These are phyloP conservation scores for Solenopsis fugax DNA, from an alignment of 1,140 invertebrate genomes.

Conservation along the genomic window DNA sequence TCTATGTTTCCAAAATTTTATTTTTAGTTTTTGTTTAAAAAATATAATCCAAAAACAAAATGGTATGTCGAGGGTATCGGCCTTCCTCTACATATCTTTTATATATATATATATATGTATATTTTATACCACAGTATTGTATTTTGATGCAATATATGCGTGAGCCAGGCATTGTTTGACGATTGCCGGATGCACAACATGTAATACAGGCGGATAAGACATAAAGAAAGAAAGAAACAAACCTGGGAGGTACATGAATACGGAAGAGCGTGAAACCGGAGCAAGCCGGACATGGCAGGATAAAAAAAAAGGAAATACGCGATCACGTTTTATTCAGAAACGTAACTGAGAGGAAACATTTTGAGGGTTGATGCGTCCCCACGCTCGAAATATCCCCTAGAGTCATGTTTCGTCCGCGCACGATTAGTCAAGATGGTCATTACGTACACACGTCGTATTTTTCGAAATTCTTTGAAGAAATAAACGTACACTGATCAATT, in stretches of 20 bases:
- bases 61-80: too few species aligned
- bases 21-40: too few species aligned
- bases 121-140: not conserved
- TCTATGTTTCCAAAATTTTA: too few species aligned
- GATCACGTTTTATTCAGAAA: slow-evolving; percentile 42
- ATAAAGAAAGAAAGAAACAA: not conserved
- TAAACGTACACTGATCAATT: not conserved
- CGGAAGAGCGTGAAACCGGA: slow-evolving; percentile 4
- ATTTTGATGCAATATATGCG: slow-evolving; percentile 1
- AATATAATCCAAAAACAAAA: too few species aligned
- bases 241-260: not conserved
- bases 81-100: too few species aligned
- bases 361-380: slow-evolving; percentile 12
- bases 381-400: not conserved
- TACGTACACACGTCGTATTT: too few species aligned
- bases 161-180: slow-evolving; percentile 17
- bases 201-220: not conserved
- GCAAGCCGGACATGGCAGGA: not conserved
- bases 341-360: slow-evolving; percentile 28
- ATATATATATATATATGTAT: not conserved
- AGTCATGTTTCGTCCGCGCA: not conserved
- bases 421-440: not conserved
- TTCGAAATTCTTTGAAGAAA: slow-evolving; percentile 5
- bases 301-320: not conserved
- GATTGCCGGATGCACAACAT: not conserved